Percentiles rank a stretch among this genome's conserved stretches.
phyloP scores from a whole-genome alignment of 2,113 vertebrate species.

The Machaerirhynchus nigripectus region DNA sequence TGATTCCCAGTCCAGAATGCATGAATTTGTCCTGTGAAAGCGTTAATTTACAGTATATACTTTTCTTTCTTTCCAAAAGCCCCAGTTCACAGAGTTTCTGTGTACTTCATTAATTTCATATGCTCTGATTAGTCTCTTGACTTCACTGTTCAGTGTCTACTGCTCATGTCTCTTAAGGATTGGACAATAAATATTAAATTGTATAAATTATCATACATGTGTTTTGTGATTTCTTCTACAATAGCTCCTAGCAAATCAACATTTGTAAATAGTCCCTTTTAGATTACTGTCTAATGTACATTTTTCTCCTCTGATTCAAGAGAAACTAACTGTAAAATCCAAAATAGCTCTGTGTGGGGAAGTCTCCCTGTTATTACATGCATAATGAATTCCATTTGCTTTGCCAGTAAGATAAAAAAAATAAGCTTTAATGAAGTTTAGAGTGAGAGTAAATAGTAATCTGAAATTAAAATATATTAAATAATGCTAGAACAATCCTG shows the following conservation, averaged over 20 bases:
- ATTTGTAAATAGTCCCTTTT: background rate
- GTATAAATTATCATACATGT: background rate
- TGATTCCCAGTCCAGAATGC: background rate
- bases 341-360: background rate
- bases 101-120: background rate
- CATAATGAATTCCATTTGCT: background rate
- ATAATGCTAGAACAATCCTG: background rate
- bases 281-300: background rate
- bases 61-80: background rate
- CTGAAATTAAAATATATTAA: background rate
- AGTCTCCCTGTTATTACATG: background rate
- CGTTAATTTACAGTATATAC: background rate
- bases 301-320: background rate
- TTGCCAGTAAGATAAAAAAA: background rate
- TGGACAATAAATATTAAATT: constrained; percentile 7
- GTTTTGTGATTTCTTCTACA: background rate
- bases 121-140: background rate
- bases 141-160: background rate
- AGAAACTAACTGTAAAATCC: background rate
- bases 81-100: background rate
- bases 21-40: background rate
- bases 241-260: background rate
- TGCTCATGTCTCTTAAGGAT: background rate
- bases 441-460: background rate
- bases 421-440: background rate